phyloP scores from a whole-genome alignment of 2,888 invertebrate genomes.

The Branchinecta sandiegonensis region DNA sequence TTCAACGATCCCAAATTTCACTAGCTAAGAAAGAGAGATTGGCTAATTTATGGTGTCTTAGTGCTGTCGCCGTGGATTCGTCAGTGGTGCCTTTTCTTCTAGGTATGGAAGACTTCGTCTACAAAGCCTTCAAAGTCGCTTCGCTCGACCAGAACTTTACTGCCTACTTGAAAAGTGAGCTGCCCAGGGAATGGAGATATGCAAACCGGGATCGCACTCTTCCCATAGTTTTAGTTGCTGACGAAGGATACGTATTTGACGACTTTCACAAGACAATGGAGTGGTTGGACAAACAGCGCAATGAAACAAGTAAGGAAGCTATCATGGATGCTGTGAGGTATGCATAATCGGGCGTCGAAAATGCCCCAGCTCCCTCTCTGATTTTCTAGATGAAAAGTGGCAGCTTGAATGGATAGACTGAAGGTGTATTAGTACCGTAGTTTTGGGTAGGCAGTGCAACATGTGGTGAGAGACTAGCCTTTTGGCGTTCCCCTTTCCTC shows the following conservation, averaged over 20 bases:
- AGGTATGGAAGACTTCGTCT: slow-evolving; percentile 40
- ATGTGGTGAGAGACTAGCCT: too few species aligned
- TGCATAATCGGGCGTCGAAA: too few species aligned
- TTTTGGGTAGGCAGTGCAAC: too few species aligned
- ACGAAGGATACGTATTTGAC: slow-evolving; percentile 46
- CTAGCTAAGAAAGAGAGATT: too few species aligned
- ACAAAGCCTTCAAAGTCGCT: slow-evolving; percentile 36
- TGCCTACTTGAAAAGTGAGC: slow-evolving; percentile 45
- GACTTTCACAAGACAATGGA: slow-evolving; percentile 38
- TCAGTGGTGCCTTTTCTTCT: slow-evolving; percentile 25
- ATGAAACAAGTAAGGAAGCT: slow-evolving; percentile 38
- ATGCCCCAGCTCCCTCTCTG: too few species aligned
- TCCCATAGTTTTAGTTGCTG: slow-evolving; percentile 47
- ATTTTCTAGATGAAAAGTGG: too few species aligned
- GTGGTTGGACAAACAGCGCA: slow-evolving; percentile 36
- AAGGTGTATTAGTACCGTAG: too few species aligned
- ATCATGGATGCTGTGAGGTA: background rate
- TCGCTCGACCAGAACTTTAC: slow-evolving; percentile 38
- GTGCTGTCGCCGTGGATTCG: too few species aligned
- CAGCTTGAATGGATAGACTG: too few species aligned
- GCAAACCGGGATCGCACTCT: slow-evolving; percentile 44
- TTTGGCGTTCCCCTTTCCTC: too few species aligned
- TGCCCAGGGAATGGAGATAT: slow-evolving; percentile 46
- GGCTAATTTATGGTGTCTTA: too few species aligned
- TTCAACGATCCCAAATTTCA: too few species aligned